Conservation (phyloP, 1,140 invertebrate genomes). For the Meloidogyne floridensis region DNA sequence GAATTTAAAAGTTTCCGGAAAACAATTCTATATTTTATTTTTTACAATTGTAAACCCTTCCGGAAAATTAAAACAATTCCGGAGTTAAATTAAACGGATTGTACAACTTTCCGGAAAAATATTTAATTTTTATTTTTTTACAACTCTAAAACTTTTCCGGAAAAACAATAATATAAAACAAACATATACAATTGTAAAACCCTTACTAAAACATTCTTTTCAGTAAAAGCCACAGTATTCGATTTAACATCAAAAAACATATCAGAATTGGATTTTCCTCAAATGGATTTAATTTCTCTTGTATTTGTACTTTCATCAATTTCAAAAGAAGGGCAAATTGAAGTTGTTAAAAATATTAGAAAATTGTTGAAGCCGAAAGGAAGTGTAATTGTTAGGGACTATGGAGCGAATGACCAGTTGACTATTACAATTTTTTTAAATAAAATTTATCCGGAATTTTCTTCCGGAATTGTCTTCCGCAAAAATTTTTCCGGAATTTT, state of each 20-base stretch:
- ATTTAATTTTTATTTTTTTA: too few relatives aligned
- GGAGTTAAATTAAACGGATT: too few relatives aligned
- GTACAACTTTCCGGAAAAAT: too few relatives aligned
- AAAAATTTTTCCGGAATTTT: too few relatives aligned
- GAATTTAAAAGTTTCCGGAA: too few relatives aligned
- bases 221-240: constrained; percentile 36
- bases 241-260: constrained; percentile 37
- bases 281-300: constrained; percentile 74
- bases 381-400: constrained; percentile 35
- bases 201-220: background rate
- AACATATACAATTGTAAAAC: too few relatives aligned
- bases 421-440: background rate
- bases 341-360: constrained; percentile 75
- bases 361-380: constrained; percentile 65
- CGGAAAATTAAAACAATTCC: too few relatives aligned
- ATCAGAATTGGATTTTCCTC: constrained; percentile 53
- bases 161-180: too few relatives aligned
- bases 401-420: constrained; percentile 76
- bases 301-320: constrained; percentile 82
- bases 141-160: too few relatives aligned
- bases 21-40: too few relatives aligned
- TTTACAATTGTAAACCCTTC: too few relatives aligned
- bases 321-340: constrained; percentile 77
- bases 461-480: too few relatives aligned
- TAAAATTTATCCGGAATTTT: background rate